Conservation (phyloP, 1,140 invertebrate species). For the Leptinotarsa undecemlineata region DNA sequence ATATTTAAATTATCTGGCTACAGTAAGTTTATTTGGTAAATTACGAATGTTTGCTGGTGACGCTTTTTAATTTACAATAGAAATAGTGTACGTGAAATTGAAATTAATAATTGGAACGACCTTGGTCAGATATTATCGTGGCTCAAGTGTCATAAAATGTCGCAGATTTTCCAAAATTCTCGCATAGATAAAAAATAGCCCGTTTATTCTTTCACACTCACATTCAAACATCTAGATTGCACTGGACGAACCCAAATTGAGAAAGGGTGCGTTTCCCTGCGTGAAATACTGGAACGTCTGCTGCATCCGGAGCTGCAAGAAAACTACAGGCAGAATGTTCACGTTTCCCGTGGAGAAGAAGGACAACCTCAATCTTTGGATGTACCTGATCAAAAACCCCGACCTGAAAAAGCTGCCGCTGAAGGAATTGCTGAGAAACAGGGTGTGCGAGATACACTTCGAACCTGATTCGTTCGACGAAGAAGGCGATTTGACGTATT, state of each 20-base stretch:
- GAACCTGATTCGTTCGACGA: background rate
- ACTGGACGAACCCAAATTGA: background rate
- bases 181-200: too few relatives aligned
- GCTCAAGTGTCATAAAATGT: too few relatives aligned
- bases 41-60: too few relatives aligned
- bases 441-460: slow-evolving; percentile 8
- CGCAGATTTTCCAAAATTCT: too few relatives aligned
- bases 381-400: background rate
- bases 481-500: background rate
- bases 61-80: too few relatives aligned
- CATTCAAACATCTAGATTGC: background rate
- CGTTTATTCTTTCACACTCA: too few relatives aligned
- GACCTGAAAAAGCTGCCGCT: background rate
- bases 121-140: too few relatives aligned
- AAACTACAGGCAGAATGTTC: background rate
- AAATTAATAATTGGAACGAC: too few relatives aligned
- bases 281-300: background rate
- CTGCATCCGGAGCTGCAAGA: background rate
- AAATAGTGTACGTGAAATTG: too few relatives aligned
- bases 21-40: too few relatives aligned
- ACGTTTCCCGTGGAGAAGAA: background rate
- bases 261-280: slow-evolving; percentile 9
- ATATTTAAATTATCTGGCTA: too few relatives aligned
- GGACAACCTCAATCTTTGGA: background rate
- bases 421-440: background rate